Evolutionary conservation across 2,888 invertebrate genomes (phyloP), one percentile per base, ranked within the genome.

Genomic region (Tetheella fluctuosa): DNA sequence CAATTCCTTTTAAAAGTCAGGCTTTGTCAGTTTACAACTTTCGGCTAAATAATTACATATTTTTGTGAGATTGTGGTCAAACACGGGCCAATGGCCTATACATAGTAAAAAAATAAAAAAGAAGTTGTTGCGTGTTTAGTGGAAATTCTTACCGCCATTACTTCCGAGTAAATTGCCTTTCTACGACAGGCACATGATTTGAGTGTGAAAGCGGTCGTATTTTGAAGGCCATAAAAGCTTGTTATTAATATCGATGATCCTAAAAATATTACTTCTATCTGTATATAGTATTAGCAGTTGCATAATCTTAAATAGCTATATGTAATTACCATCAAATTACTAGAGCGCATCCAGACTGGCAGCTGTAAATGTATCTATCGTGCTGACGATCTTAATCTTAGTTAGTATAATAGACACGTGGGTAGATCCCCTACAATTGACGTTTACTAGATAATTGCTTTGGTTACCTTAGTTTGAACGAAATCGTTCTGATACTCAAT

Each of bases 401-500:
- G 58, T 55, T 70, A 42, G 59, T 65, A 68, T 74, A 76, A 72
- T 76, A 67, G 70, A 67, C 64, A 67, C 69, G 84, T 83, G 73
- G 84, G 83, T 63, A 72, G 80, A 67, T 61, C 59, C 61, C 64
- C 57, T 61, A 67, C 72, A 75, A 79, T 77, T 78, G 77, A 76
- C 74, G 70, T 80, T 76, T 74, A 78, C 74, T 73, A 68, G 76
- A 77, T 85, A 85, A 85, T 81, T 79, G 77, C 69, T 63, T 63
- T 65, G 63, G 66, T 74, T 77, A 65, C 61, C 62, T 68, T 63
- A 34, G 13, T 13, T 63, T 28, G 60, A 60, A 59, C 63, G 65
- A 74, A 79, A 74, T 69, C 67, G 72, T 69, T 76, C 71, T 70
- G 60, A 67, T 69, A 59, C 61, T 59, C 74, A 76, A 81, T 84